Conservation (phyloP, 2,888 invertebrate genomes). For the Agrotis clavis region DNA sequence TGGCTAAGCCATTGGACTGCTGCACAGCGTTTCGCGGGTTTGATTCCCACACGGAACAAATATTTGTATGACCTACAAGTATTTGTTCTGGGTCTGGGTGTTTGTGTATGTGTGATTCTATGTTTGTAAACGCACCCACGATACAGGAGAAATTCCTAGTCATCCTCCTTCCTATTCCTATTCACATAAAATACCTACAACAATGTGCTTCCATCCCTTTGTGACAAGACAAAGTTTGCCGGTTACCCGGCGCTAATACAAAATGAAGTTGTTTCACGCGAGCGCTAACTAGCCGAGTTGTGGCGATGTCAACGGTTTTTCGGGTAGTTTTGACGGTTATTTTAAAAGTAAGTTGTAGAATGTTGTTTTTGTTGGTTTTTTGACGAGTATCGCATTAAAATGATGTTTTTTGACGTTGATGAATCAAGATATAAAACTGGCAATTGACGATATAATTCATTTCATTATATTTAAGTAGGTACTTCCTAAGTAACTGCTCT, state of each 20-base stretch:
- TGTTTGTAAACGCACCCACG: too few species aligned
- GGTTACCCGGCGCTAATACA: slow-evolving; percentile 7
- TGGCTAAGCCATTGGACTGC: too few species aligned
- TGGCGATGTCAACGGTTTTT: slow-evolving; percentile 4
- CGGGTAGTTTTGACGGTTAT: not conserved
- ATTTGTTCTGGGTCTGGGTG: too few species aligned
- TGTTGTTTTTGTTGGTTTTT: not conserved
- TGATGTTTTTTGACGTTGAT: not conserved
- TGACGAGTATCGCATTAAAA: not conserved
- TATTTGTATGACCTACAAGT: too few species aligned
- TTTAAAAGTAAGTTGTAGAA: not conserved
- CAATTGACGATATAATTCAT: too few species aligned
- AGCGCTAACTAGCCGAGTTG: slow-evolving; percentile 34
- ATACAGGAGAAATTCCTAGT: too few species aligned
- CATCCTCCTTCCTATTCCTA: too few species aligned
- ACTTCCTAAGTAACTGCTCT: too few species aligned
- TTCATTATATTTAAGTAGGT: not conserved
- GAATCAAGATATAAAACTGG: not conserved
- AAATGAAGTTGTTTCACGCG: slow-evolving; percentile 32
- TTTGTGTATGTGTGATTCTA: too few species aligned
- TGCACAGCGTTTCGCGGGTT: too few species aligned
- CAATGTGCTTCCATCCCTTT: slow-evolving; percentile 20
- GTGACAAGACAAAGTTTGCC: slow-evolving; percentile 26
- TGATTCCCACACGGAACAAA: too few species aligned
- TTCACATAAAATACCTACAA: not conserved